phyloP scores from a whole-genome alignment of 1,140 invertebrate species.

The Aphaenogaster floridana region DNA sequence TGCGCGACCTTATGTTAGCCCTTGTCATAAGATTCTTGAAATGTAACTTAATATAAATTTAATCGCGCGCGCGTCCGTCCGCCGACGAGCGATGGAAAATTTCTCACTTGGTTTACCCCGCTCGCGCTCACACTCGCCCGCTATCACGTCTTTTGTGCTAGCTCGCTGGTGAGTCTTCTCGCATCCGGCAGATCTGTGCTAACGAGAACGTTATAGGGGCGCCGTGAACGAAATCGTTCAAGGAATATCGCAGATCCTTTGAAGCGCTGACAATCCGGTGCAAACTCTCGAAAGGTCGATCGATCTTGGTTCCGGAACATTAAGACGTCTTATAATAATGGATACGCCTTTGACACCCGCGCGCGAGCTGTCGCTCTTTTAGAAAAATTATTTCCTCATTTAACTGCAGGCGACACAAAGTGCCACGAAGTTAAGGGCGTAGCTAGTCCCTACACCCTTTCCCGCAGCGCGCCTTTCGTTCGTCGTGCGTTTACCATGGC shows the following conservation, averaged over 20 bases:
- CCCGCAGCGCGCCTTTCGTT: constrained; percentile 1
- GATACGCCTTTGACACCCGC: constrained; percentile 15
- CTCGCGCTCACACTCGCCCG: background rate
- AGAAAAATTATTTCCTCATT: constrained; percentile 70
- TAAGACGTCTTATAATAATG: constrained; percentile 56
- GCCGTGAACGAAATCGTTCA: background rate
- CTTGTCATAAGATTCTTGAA: background rate
- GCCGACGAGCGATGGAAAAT: background rate
- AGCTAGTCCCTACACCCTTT: constrained; percentile 72
- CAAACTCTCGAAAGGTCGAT: constrained; percentile 67
- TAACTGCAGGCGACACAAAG: constrained; percentile 4
- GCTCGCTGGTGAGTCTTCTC: background rate
- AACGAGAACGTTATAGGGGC: constrained; percentile 59
- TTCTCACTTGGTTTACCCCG: background rate
- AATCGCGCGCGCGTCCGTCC: background rate
- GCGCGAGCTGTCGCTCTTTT: constrained; percentile 35
- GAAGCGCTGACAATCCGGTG: constrained; percentile 56
- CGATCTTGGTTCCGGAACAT: constrained; percentile 76
- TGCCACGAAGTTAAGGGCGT: constrained; percentile 35
- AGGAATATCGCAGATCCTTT: constrained; percentile 65
- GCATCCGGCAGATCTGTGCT: constrained; percentile 31
- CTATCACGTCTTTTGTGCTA: constrained; percentile 12
- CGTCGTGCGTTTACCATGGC: constrained; percentile 11
- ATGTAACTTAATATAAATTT: background rate
- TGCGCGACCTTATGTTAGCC: background rate